A percentile compares a stretch with the other conserved stretches of the same genome.
phyloP scores from a whole-genome alignment of 2,797 vertebrate genomes.

The Coregonus suidteri region DNA sequence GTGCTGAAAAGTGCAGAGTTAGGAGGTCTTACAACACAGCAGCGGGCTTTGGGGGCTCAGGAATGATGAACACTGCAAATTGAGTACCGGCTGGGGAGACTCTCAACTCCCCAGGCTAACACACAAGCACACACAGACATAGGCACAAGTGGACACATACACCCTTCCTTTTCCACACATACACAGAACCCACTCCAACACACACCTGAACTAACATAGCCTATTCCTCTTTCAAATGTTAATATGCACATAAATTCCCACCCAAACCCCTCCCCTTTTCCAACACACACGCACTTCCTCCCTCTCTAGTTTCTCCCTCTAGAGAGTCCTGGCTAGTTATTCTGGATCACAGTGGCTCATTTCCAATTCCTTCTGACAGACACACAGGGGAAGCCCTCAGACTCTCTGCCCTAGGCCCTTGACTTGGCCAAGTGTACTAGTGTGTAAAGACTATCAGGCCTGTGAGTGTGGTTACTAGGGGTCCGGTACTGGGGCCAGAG shows the following conservation, averaged over 20 bases:
- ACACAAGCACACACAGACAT: slow-evolving; percentile 12
- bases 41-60: slow-evolving; percentile 32
- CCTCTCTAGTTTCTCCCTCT: background rate
- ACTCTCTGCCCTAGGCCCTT: background rate
- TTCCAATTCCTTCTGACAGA: background rate
- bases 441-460: background rate
- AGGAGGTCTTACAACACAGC: background rate
- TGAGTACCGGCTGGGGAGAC: slow-evolving; percentile 17
- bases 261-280: background rate
- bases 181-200: background rate
- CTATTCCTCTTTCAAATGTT: too few species aligned
- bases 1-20: slow-evolving; percentile 15
- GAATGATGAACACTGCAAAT: slow-evolving; percentile 56
- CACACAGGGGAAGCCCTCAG: background rate
- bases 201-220: background rate
- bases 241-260: background rate
- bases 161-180: slow-evolving; percentile 12
- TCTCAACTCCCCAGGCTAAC: background rate
- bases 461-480: background rate
- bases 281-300: background rate
- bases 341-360: background rate
- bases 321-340: background rate
- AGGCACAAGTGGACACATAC: background rate
- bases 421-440: background rate
- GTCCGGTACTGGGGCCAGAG: background rate